A percentile compares a stretch with the other conserved stretches of the same genome.
Evolutionary conservation across 2,797 vertebrate genomes (phyloP).

Genomic region (Masticophis lateralis): DNA sequence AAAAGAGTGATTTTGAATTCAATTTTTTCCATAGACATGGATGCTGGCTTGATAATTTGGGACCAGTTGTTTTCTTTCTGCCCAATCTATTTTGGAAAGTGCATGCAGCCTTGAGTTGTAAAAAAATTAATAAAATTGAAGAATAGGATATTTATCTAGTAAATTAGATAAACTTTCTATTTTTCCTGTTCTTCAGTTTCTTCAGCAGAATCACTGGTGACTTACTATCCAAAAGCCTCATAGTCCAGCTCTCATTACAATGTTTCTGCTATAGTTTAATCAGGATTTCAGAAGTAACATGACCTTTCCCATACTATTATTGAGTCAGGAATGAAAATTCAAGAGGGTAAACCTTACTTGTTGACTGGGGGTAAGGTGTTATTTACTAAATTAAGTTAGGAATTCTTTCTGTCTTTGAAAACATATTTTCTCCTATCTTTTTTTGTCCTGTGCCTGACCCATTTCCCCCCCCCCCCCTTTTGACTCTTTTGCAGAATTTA

Average conservation of each 20-base stretch:
- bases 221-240: not conserved
- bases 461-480: fast-evolving
- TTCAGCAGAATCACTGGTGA: not conserved
- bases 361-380: not conserved
- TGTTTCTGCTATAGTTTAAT: not conserved
- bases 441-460: not conserved
- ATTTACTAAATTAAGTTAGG: not conserved
- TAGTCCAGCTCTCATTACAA: not conserved
- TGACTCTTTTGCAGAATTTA: not conserved
- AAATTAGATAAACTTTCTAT: not conserved
- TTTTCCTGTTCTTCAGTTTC: not conserved
- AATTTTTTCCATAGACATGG: not conserved
- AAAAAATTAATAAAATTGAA: not conserved
- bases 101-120: not conserved
- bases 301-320: not conserved
- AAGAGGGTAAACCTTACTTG: not conserved
- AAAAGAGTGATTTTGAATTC: not conserved
- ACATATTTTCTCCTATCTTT: not conserved
- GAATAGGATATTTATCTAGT: not conserved
- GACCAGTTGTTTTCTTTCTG: not conserved
- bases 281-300: not conserved
- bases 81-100: not conserved
- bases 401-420: not conserved
- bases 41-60: not conserved
- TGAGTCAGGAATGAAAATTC: not conserved